Evolutionary conservation across 2,113 vertebrate species (phyloP), one percentile per base, ranked within the genome.

Genomic region (Nannobrachium achirus): DNA sequence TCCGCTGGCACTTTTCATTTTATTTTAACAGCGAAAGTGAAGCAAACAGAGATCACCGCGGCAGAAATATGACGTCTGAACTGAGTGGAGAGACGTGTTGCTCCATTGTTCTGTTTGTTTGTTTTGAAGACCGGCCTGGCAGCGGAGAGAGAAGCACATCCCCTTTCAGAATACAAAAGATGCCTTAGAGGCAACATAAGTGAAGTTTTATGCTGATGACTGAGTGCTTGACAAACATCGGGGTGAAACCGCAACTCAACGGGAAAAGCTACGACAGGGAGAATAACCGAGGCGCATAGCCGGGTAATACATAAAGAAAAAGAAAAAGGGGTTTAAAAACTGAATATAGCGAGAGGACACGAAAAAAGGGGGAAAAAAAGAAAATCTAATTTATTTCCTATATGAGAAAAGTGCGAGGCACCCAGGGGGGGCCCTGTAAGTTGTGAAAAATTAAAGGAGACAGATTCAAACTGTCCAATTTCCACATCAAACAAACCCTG

Each of bases 381-480:
- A 86, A 79, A 84, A 92, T 81, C 86, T 93, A 86, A 92, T 93
- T 93, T 94, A 94, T 94, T 91, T 92, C 87, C 92, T 94, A 94
- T 94, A 95, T 33, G 25, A 95, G 94, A 94, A 93, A 93, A 94
- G 90, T 91, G 93, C 91, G 93, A 84, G 89, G 88, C 92, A 94
- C 95, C 93, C 94, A 85, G 93, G 95, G 95, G 56, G 95, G 94
- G 94, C 88, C 89, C 94, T 94, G 95, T 94, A 95, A 94, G 94
- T 96, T 95, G 95, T 99, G 96, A 98, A 99, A 99, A 99, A 99
- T 98, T 99, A 97, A 99, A 99, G 94, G 96, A 94, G 96, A 98
- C 93, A 94, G 95, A 98, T 97, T 98, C 95, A 99, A 99, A 98
- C 96, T 98, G 96, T 96, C 96, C 98, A 97, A 99, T 99, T 98